These are phyloP conservation scores for Lasioglossum malachurum DNA, from an alignment of 2,888 invertebrate species.

Conservation along the genomic window DNA sequence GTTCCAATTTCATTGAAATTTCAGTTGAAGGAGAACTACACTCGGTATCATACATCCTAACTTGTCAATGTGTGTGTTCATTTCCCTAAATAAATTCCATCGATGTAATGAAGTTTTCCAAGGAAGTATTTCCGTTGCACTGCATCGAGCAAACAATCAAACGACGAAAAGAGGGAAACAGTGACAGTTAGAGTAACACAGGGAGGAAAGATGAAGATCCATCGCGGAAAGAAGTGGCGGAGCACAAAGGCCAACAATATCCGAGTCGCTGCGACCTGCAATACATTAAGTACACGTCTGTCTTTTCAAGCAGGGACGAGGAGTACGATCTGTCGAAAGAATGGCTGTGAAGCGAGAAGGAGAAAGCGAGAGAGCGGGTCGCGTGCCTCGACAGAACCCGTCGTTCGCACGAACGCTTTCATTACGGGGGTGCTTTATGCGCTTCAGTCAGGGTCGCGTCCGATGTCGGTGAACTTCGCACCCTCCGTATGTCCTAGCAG, in stretches of 20 bases:
- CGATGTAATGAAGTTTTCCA: background rate
- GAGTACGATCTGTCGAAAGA: constrained; percentile 19
- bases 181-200: constrained; percentile 1
- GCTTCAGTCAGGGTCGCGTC: constrained; percentile 14
- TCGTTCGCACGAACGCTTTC: constrained; percentile 8
- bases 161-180: background rate
- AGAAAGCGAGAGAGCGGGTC: background rate
- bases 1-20: no score
- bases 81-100: no score
- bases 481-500: constrained; percentile 14
- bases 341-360: constrained; percentile 15
- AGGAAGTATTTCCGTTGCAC: background rate
- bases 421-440: constrained; percentile 19
- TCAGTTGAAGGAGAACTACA: no score
- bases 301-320: constrained; percentile 8
- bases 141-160: background rate
- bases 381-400: constrained; percentile 4
- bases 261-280: background rate
- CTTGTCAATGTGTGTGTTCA: background rate
- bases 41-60: background rate
- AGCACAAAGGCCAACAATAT: constrained; percentile 21
- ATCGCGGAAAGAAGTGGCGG: background rate
- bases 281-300: constrained; percentile 19
- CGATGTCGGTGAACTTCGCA: constrained; percentile 19
- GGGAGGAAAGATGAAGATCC: constrained; percentile 3